phyloP scores from a whole-genome alignment of 2,888 invertebrate species.

The Seladonia tumulorum region DNA sequence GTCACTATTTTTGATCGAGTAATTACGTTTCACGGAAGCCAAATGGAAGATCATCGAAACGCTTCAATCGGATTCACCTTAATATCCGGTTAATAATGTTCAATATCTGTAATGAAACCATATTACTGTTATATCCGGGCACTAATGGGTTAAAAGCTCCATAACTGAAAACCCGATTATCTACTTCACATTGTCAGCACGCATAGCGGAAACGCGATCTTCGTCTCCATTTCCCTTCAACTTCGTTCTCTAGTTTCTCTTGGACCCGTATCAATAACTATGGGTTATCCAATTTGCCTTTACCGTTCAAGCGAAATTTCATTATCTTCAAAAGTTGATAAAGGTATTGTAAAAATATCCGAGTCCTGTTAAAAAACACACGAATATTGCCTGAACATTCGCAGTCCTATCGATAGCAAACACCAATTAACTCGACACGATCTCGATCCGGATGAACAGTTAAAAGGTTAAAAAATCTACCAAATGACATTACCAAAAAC shows the following conservation, averaged over 20 bases:
- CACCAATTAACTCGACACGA: no score
- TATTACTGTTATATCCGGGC: not conserved
- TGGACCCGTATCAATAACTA: not conserved
- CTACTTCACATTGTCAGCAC: slow-evolving; percentile 1
- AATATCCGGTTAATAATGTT: slow-evolving; percentile 4
- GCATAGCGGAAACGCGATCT: not conserved
- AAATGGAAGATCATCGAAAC: slow-evolving; percentile 6
- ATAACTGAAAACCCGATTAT: slow-evolving; percentile 7
- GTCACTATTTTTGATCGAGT: not conserved
- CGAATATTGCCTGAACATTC: no score
- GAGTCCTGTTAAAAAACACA: no score
- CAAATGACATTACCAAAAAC: not conserved
- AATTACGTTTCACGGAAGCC: not conserved
- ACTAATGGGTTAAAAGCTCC: slow-evolving; percentile 7
- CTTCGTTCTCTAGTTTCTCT: not conserved
- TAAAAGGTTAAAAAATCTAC: no score
- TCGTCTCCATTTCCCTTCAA: not conserved
- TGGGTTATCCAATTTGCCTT: not conserved
- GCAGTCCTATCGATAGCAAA: no score
- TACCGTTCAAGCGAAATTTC: no score
- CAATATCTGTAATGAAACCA: not conserved
- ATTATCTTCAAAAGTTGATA: no score
- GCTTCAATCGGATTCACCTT: not conserved
- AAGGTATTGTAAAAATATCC: no score
- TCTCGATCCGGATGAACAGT: no score